These are phyloP conservation scores for Amphiura filiformis DNA, from an alignment of 35 echinoderm and acorn worm genomes.

Conservation along the genomic window DNA sequence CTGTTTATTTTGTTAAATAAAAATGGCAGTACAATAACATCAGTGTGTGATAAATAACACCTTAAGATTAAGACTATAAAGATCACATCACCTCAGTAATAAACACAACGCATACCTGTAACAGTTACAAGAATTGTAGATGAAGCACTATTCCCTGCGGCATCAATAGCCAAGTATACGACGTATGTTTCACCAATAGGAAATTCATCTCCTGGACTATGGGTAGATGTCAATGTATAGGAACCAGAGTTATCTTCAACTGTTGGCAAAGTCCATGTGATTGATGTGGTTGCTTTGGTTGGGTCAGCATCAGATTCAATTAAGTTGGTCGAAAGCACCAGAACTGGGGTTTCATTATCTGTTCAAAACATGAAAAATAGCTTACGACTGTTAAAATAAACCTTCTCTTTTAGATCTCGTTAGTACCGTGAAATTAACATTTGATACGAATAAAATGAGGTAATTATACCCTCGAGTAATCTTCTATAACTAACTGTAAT, in stretches of 20 bases:
- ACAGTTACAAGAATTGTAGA: not conserved
- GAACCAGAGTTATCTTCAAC: slow-evolving; percentile 48
- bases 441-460: not conserved
- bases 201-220: slow-evolving; percentile 24
- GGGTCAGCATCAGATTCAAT: not conserved
- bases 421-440: not conserved
- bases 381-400: too few relatives aligned
- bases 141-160: not conserved
- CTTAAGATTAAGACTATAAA: too few relatives aligned
- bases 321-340: too few relatives aligned
- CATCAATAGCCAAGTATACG: slow-evolving; percentile 57
- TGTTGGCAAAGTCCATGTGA: slow-evolving; percentile 50
- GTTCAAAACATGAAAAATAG: not conserved
- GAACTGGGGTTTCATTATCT: too few relatives aligned
- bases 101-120: not conserved
- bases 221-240: slow-evolving; percentile 21
- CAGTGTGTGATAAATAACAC: too few relatives aligned
- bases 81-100: too few relatives aligned
- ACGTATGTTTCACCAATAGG: slow-evolving; percentile 36
- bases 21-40: too few relatives aligned
- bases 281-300: not conserved
- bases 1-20: too few relatives aligned
- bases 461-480: not conserved
- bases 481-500: not conserved
- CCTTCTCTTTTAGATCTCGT: too few relatives aligned